Evolutionary conservation across 2,113 vertebrate genomes (phyloP), one percentile per base, ranked within the genome.

Genomic region (Climacteris rufus): DNA sequence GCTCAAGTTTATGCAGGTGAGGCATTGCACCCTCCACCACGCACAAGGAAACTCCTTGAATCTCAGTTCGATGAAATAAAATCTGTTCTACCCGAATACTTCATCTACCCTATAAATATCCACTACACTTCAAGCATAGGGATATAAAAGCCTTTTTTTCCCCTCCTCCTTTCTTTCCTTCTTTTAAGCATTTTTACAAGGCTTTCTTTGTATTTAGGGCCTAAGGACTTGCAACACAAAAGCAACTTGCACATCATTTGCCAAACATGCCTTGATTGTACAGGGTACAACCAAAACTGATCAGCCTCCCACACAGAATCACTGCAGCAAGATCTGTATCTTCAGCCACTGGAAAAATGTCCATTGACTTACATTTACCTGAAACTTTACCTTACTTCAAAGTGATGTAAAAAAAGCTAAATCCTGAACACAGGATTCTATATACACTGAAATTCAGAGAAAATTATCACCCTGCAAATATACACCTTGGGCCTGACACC

Each of bases 181-280:
- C 23, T 44, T 85, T 37, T 3, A 60, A 50, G 27, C 33, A 33
- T 59, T 72, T 87, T 76, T 47, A 64, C 47, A 76, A 64, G 45
- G 49, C 65, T 20, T 80, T 83, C 33, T 56, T 54, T 54, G 21
- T 35, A 37, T 54, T 65, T 45, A 49, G 52, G 52, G 56, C 57
- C 53, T 30, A 39, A 35, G 45, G 66, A 61, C 57, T 64, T 24
- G 21, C 22, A 86, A 47, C 23, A 47, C 74, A 65, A 90, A 92
- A 84, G 1, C 22, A 23, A 42, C 21, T 30, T 21, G 23, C 7
- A 25, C 0, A 0, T 17, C 7, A 1, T 45, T 35, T 40, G 39
- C 40, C 63, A 72, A 39, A 64, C 49, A 18, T 0, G 2, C 53
- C 57, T 35, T 10, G 40, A 27, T 3, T 27, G 49, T 33, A 59